Evolutionary conservation across 1,140 invertebrate species (phyloP), one percentile per base, ranked within the genome.

Genomic region (Drosophila murphyi): DNA sequence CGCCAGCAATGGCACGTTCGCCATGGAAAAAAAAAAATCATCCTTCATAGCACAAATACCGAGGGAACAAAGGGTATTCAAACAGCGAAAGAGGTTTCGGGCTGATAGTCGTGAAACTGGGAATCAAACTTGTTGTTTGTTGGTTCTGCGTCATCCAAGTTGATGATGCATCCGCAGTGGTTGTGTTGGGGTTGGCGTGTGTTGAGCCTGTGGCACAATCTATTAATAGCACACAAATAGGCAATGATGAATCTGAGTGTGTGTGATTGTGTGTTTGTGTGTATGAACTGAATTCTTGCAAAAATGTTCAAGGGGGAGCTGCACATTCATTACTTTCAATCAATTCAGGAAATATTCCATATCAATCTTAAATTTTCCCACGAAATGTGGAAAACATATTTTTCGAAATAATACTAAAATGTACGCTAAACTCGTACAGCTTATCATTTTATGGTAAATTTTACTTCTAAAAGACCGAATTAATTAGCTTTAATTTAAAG

Each of bases 1-100:
- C 80, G 69, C 67, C 48, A 78, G 73, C 73, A 63, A 64, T 56
- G 73, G 77, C 81, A 83, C 81, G 81, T 83, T 62, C 69, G 37
- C 68, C 52, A 68, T 68, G 50, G 55, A 51, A 71, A 82, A 75
- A 71, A 82, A 75, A 79, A 82, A 75, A 79, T 51, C 55, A 52
- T 82, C 48, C 35, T 51, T 34, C 51, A 63, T 35, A 52, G 59
- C 55, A 72, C 78, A 76, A 72, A 52, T 29, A 28, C 3, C 52
- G 20, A 41, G 45, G n/a, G 37, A 62, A 78, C 63, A 60, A 68
- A 57, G 47, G 12, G 10, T 12, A 12, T 10, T 6, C 43, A 57
- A 35, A 12, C 20, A 12, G 43, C 6, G 31, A 20, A 59, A 59
- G 35, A 10, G 48, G 7, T 20, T 52, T 37, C 7, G 10, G 39